These are phyloP conservation scores for Caenorhabditis inopinata DNA, from an alignment of 1,140 invertebrate genomes.

Conservation along the genomic window DNA sequence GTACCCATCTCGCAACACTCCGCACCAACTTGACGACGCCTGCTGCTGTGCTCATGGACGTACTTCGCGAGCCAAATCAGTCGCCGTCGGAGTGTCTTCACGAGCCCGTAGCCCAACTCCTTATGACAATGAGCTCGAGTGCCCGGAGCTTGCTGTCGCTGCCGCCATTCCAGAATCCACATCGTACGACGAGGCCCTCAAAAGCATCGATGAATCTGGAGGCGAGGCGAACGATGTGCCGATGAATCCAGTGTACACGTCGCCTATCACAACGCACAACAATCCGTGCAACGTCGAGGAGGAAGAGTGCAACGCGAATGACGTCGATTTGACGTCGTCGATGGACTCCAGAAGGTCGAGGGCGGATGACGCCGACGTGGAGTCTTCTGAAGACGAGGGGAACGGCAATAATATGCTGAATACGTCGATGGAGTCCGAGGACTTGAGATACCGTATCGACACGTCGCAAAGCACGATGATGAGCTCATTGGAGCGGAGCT, in stretches of 20 bases:
- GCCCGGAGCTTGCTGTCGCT: not conserved
- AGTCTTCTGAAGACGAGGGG: slow-evolving; percentile 34
- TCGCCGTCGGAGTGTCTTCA: not conserved
- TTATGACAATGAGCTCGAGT: slow-evolving; percentile 1
- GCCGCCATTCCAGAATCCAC: not conserved
- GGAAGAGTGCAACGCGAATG: not conserved
- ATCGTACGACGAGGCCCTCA: slow-evolving; percentile 35
- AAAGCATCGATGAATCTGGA: no score
- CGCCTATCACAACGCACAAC: slow-evolving; percentile 13
- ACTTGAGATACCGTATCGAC: slow-evolving; percentile 27
- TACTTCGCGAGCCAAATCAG: not conserved
- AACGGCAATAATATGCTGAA: slow-evolving; percentile 43
- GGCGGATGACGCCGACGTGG: not conserved
- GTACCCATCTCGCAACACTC: slow-evolving; percentile 10
- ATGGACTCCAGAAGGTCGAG: slow-evolving; percentile 19
- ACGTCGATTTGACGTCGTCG: not conserved
- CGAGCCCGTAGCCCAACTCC: not conserved
- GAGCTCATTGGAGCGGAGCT: slow-evolving; percentile 45
- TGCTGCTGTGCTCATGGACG: not conserved
- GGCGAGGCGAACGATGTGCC: not conserved
- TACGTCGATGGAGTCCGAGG: slow-evolving; percentile 44
- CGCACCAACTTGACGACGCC: not conserved
- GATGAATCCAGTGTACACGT: slow-evolving; percentile 29
- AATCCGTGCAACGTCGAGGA: not conserved
- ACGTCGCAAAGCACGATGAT: slow-evolving; percentile 43